Base-by-base conservation (phyloP, 2,113 vertebrate genomes). In the Rattus rattus region DNA sequence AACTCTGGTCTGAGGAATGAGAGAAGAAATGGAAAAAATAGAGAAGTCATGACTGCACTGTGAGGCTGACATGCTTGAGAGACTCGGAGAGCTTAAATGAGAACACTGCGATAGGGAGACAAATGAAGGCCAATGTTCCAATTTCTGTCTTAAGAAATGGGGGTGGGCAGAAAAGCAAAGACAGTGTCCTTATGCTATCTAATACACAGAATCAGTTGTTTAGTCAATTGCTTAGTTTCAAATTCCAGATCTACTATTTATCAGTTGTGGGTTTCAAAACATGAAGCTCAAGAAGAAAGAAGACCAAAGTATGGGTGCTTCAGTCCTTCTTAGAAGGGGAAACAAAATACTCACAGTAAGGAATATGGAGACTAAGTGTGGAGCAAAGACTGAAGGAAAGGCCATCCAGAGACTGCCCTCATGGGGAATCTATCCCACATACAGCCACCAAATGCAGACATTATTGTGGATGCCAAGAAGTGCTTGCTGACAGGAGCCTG, bases 101-200 rank as follows among this genome's bases (percentile, higher is more conserved):
- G 26, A 26, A 26, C 12, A 72, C 6, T 7, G 11, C 72, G 49
- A 59, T 36, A 63, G 11, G 77, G 49, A 59, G 43, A 63, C 22
- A 77, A 73, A n/a, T 9, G 33, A 90, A 67, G 84, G 13, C 63
- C 30, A 77, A 33, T n/a, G n/a, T 96, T 80, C 61, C 80, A 9
- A 89, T 76, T 91, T 96, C 56, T 87, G 20, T 77, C 54, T 79
- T 47, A n/a, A 90, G 85, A 73, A 92, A 52, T 5, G 76, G 22
- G 6, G 4, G 47, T 14, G 13, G 54, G 54, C 47, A 17, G 69
- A 59, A 96, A 81, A 10, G 12, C 54, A 80, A 80, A 59, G 33
- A 65, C 65, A 33, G 7, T 7, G 30, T 26, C 67, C 1, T 89
- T 39, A 84, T 65, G 89, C 67, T 69, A 56, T 81, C 33, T 69